These are phyloP conservation scores for Papilio machaon DNA, from an alignment of 1,140 invertebrate species.

Conservation along the genomic window DNA sequence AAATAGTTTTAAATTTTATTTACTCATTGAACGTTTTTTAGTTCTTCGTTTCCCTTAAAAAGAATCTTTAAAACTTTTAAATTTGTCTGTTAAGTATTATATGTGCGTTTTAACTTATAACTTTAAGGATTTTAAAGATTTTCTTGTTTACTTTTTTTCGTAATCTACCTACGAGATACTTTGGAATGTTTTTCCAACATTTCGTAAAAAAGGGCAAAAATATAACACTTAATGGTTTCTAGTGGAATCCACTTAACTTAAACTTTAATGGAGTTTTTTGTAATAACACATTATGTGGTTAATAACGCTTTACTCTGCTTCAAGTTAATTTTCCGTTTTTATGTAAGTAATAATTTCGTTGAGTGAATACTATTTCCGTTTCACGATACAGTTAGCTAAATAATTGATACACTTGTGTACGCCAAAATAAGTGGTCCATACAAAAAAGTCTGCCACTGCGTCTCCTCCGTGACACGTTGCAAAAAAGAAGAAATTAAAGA, in stretches of 20 bases:
- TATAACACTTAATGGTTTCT: neutral
- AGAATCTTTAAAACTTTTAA: too few species aligned
- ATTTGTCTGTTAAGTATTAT: too few species aligned
- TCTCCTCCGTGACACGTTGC: constrained; percentile 35
- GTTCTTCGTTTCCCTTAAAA: too few species aligned
- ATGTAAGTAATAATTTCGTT: constrained; percentile 32
- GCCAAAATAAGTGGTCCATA: constrained; percentile 34
- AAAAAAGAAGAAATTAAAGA: constrained; percentile 27
- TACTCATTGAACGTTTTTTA: too few species aligned
- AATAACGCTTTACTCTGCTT: constrained; percentile 50
- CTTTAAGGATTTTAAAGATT: too few species aligned
- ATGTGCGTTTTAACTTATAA: too few species aligned
- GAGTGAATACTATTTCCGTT: constrained; percentile 14
- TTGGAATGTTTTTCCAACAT: neutral
- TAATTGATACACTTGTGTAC: constrained; percentile 33
- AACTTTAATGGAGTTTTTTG: constrained; percentile 61
- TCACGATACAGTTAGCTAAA: constrained; percentile 33
- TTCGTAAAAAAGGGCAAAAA: neutral
- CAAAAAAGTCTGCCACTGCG: constrained; percentile 37
- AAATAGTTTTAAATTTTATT: neutral
- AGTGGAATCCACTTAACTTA: constrained; percentile 49
- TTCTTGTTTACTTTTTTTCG: too few species aligned
- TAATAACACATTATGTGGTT: constrained; percentile 53
- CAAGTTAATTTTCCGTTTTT: constrained; percentile 52
- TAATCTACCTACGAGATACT: too few species aligned